Conservation (phyloP, 2,888 invertebrate species). For the Malachius bipustulatus region DNA sequence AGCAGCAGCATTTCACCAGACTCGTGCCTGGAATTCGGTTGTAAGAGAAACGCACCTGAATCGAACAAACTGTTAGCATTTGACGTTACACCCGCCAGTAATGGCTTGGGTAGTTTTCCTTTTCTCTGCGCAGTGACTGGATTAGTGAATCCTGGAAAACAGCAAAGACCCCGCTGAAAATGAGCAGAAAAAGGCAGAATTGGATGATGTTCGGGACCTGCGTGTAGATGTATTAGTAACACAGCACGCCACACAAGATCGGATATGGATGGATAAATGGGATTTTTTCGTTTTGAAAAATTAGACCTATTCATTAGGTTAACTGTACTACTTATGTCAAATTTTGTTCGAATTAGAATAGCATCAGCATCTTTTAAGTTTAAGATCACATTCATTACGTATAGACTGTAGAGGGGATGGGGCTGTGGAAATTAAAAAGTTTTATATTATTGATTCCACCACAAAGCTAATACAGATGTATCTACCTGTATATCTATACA, state of each 20-base stretch:
- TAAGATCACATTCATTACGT: too few relatives aligned
- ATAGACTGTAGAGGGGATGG: too few relatives aligned
- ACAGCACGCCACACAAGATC: constrained; percentile 41
- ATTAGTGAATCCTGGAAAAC: constrained; percentile 74
- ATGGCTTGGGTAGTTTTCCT: constrained; percentile 63
- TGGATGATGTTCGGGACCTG: constrained; percentile 38
- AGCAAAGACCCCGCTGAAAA: constrained; percentile 73
- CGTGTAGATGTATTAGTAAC: constrained; percentile 37
- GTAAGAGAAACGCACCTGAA: constrained; percentile 26
- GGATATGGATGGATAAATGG: too few relatives aligned
- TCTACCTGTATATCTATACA: too few relatives aligned
- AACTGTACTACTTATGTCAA: too few relatives aligned
- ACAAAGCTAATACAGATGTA: too few relatives aligned
- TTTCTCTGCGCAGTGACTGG: constrained; percentile 62
- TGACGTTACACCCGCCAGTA: constrained; percentile 53
- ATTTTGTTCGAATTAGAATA: too few relatives aligned
- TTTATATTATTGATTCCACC: too few relatives aligned
- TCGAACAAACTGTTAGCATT: constrained; percentile 28
- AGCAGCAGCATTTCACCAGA: constrained; percentile 59
- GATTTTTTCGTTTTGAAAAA: too few relatives aligned
- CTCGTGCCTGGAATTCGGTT: constrained; percentile 36
- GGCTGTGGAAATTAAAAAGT: too few relatives aligned
- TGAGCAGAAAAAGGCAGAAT: constrained; percentile 42
- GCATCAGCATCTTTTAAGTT: too few relatives aligned
- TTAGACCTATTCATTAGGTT: too few relatives aligned